These are phyloP conservation scores for Eucidaris tribuloides DNA, from an alignment of 35 echinoderm and acorn worm genomes.

Conservation along the genomic window DNA sequence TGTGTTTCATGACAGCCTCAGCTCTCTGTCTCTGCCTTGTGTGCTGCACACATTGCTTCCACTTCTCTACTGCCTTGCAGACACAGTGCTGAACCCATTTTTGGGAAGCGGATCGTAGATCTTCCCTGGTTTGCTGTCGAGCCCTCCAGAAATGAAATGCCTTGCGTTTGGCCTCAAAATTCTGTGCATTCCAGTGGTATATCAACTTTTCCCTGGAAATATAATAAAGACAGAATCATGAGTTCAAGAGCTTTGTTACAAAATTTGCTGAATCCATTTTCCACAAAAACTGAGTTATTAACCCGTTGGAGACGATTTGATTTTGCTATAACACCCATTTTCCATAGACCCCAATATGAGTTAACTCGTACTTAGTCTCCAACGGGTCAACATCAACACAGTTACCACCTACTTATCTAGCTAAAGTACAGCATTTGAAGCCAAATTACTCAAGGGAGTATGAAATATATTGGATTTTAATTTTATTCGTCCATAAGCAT, in stretches of 20 bases:
- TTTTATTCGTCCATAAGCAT: too few species aligned
- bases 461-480: too few species aligned
- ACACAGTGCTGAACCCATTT: constrained; percentile 12
- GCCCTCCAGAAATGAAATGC: background rate
- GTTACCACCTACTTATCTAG: too few species aligned
- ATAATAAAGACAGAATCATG: background rate
- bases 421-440: too few species aligned
- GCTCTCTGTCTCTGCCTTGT: background rate
- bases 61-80: background rate
- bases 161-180: background rate
- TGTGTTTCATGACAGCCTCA: background rate
- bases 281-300: too few species aligned
- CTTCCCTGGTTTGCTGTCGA: background rate
- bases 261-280: too few species aligned
- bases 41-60: background rate
- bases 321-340: too few species aligned
- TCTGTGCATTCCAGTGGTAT: background rate
- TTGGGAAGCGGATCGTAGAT: background rate
- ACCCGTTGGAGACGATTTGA: too few species aligned
- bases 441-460: too few species aligned
- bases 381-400: too few species aligned
- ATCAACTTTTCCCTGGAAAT: background rate
- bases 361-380: too few species aligned
- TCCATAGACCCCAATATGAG: too few species aligned
- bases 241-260: background rate